phyloP scores from a whole-genome alignment of 2,797 vertebrate species.

The Apogon talboti region DNA sequence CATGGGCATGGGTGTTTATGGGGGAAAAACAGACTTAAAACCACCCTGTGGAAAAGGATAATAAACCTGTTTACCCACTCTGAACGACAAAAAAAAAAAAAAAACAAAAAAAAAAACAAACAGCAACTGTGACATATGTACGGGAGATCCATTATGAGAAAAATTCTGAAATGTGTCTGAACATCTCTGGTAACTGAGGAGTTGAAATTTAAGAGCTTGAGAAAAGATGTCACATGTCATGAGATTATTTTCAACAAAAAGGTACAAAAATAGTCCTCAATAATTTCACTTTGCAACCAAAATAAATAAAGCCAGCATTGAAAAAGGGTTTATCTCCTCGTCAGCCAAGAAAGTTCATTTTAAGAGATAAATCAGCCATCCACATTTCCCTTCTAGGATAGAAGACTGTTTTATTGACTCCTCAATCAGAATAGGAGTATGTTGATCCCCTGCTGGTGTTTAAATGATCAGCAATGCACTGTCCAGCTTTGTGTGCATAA shows the following conservation, averaged over 20 bases:
- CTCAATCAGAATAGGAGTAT: too few species aligned
- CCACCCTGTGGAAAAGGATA: constrained; percentile 16
- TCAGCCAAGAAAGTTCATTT: constrained; percentile 23
- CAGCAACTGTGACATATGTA: constrained; percentile 5
- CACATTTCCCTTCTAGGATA: constrained; percentile 56
- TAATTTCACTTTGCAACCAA: constrained; percentile 73
- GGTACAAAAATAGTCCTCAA: constrained; percentile 63
- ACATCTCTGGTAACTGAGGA: constrained; percentile 40
- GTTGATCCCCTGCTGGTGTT: constrained; percentile 41
- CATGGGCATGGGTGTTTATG: neutral
- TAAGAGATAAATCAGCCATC: constrained; percentile 39
- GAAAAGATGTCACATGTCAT: constrained; percentile 12
- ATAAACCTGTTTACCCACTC: constrained; percentile 7
- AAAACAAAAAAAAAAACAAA: too few species aligned
- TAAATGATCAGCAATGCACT: constrained; percentile 32
- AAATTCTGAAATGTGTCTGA: constrained; percentile 17
- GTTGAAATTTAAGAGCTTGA: constrained; percentile 41
- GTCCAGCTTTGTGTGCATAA: constrained; percentile 51
- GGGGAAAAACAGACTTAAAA: constrained; percentile 10
- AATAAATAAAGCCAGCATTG: constrained; percentile 79
- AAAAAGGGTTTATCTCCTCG: constrained; percentile 36
- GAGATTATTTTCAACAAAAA: constrained; percentile 45
- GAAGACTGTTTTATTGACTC: constrained; percentile 42
- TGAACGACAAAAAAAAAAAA: constrained; percentile 16
- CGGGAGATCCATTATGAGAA: constrained; percentile 13